These are phyloP conservation scores for Achroia grisella DNA, from an alignment of 1,140 invertebrate genomes.

Conservation along the genomic window DNA sequence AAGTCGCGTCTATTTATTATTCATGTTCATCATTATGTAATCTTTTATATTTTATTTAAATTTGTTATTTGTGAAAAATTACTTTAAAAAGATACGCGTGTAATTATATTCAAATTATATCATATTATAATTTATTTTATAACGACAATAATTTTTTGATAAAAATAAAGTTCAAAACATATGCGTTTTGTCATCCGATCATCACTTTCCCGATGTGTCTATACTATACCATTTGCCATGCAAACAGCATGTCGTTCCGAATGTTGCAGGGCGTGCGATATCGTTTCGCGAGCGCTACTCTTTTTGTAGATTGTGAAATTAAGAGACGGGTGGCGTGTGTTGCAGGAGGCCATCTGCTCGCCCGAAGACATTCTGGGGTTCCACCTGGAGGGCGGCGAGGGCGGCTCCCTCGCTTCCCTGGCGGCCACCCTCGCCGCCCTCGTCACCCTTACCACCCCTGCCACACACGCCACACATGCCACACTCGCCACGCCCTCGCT, in stretches of 20 bases:
- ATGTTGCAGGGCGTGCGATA: slow-evolving; percentile 4
- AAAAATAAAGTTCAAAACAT: no score
- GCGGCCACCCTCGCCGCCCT: slow-evolving; percentile 34
- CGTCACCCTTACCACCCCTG: slow-evolving; percentile 49
- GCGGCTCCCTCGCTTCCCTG: slow-evolving; percentile 25
- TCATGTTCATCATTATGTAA: slow-evolving; percentile 3
- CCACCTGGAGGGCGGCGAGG: slow-evolving; percentile 42
- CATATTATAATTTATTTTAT: no score
- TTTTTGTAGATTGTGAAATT: neutral
- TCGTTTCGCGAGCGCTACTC: neutral
- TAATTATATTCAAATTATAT: no score
- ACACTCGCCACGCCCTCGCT: slow-evolving; percentile 68
- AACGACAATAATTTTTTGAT: no score
- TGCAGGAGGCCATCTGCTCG: slow-evolving; percentile 85
- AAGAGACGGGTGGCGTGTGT: slow-evolving; percentile 75
- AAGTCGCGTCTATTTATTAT: slow-evolving; percentile 53
- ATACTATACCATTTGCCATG: neutral
- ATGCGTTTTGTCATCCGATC: no score
- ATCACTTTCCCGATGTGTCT: no score
- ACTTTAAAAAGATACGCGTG: no score
- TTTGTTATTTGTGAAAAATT: no score
- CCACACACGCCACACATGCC: slow-evolving; percentile 73
- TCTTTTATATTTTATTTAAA: slow-evolving; percentile 1
- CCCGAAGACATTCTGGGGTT: slow-evolving; percentile 80
- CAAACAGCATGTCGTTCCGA: neutral